phyloP scores from a whole-genome alignment of 2,113 vertebrate genomes.

The Hemiprocne comata region DNA sequence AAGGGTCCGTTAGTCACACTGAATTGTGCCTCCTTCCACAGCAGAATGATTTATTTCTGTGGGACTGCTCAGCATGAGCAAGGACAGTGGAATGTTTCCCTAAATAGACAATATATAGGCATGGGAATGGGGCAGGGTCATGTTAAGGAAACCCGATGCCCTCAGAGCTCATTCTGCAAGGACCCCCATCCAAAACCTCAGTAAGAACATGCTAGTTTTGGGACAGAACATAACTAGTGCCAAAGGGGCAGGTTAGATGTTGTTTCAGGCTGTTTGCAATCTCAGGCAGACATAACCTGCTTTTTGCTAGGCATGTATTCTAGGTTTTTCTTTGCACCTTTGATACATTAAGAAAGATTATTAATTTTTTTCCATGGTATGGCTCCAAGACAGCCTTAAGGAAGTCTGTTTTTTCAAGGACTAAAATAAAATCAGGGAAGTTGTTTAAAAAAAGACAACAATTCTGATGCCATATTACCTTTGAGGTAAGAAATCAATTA shows the following conservation, averaged over 20 bases:
- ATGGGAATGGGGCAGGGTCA: constrained; percentile 36
- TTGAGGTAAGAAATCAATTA: constrained; percentile 54
- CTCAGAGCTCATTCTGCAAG: background rate
- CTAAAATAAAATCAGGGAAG: background rate
- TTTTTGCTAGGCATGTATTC: background rate
- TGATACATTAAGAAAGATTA: background rate
- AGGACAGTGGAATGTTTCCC: constrained; percentile 68
- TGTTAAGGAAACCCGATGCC: constrained; percentile 46
- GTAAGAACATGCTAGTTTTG: background rate
- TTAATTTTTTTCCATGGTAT: background rate
- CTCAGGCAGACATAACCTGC: background rate
- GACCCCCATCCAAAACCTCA: background rate
- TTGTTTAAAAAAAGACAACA: background rate
- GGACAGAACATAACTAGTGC: background rate
- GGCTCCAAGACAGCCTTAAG: background rate
- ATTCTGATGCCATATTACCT: constrained; percentile 45
- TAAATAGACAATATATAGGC: constrained; percentile 66
- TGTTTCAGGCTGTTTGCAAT: background rate
- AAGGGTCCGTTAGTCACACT: constrained; percentile 40
- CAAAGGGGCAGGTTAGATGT: background rate
- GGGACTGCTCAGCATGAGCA: constrained; percentile 52
- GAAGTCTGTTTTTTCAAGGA: background rate
- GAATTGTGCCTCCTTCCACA: constrained; percentile 50
- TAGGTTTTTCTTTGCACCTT: background rate
- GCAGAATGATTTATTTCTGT: constrained; percentile 56